Evolutionary conservation across 1,140 invertebrate species (phyloP).

Genomic region (Hydropsyche tenuis): DNA sequence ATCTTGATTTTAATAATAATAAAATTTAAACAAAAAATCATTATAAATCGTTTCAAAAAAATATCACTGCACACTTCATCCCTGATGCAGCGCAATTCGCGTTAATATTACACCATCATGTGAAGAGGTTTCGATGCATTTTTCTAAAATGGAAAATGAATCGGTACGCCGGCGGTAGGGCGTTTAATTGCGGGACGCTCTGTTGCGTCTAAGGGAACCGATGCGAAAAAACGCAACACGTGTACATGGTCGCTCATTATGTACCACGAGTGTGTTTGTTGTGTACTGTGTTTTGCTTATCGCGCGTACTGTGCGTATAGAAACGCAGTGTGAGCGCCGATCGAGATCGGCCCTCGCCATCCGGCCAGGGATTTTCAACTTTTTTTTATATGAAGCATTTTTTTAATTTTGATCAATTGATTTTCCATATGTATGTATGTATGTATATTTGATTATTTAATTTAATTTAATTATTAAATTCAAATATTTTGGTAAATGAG

Average conservation of each 20-base stretch:
- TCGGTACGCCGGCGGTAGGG: background rate
- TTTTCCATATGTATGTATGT: background rate
- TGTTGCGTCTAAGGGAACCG: constrained; percentile 5
- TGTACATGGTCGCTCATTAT: constrained; percentile 22
- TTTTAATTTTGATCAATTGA: background rate
- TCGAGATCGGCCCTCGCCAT: background rate
- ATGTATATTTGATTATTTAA: no score
- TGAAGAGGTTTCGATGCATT: no score
- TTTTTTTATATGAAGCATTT: background rate
- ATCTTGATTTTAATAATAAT: no score
- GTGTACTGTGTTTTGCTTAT: no score
- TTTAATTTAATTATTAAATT: no score
- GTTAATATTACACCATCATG: no score
- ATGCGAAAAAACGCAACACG: constrained; percentile 38
- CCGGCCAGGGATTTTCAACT: background rate
- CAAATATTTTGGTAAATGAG: no score
- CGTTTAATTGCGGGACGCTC: background rate
- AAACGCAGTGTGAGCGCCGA: constrained; percentile 2
- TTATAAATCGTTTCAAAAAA: no score
- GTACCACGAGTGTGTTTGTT: no score
- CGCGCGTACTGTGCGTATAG: constrained; percentile 29
- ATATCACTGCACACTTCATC: no score
- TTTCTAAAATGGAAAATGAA: background rate
- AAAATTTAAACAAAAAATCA: no score
- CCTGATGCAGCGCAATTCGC: no score